Evolutionary conservation across 1,140 invertebrate genomes (phyloP).

Genomic region (Lanistes nyassanus): DNA sequence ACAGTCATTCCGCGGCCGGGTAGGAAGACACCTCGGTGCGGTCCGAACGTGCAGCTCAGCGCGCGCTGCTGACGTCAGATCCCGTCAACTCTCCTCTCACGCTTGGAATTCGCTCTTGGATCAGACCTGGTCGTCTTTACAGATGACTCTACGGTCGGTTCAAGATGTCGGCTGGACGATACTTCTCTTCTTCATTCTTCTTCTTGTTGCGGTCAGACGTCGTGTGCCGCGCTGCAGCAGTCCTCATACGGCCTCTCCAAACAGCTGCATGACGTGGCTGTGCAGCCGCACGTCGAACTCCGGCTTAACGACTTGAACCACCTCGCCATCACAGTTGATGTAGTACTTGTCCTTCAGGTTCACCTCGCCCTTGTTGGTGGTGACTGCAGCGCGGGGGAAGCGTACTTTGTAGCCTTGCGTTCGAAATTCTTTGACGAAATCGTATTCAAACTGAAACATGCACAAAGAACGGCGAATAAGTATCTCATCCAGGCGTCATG

Average conservation of each 20-base stretch:
- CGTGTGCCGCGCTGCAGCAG: too few relatives aligned
- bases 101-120: too few relatives aligned
- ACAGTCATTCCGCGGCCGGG: too few relatives aligned
- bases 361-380: constrained; percentile 10
- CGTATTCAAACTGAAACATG: constrained; percentile 38
- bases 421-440: constrained; percentile 33
- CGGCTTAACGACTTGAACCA: constrained; percentile 29
- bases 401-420: constrained; percentile 33
- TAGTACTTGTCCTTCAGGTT: constrained; percentile 34
- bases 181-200: too few relatives aligned
- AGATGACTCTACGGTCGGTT: too few relatives aligned
- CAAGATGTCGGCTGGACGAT: too few relatives aligned
- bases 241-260: neutral
- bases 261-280: constrained; percentile 12
- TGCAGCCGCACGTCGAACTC: constrained; percentile 22
- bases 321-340: constrained; percentile 44
- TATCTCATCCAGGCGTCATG: neutral
- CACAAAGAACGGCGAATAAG: constrained; percentile 13
- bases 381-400: constrained; percentile 6
- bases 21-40: too few relatives aligned
- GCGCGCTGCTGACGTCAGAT: too few relatives aligned
- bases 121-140: too few relatives aligned
- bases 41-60: too few relatives aligned
- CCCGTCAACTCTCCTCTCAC: too few relatives aligned
- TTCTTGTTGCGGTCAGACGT: too few relatives aligned